Evolutionary conservation across 2,113 vertebrate genomes (phyloP).

Genomic region (Sceloporus undulatus): DNA sequence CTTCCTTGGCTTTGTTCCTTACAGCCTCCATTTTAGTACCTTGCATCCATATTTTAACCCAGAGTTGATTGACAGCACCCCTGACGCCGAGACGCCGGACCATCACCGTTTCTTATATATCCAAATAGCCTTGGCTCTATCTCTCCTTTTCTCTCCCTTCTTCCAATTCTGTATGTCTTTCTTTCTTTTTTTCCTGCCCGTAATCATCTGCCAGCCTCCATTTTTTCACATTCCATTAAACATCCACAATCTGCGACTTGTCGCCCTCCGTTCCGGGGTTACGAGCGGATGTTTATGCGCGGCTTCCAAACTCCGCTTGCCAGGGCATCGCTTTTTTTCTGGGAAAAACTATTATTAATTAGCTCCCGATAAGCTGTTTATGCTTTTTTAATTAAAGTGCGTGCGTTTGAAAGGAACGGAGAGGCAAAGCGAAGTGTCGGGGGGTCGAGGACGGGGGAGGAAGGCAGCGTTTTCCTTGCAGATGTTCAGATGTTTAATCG

Average conservation of each 20-base stretch:
- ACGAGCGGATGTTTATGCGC: slow-evolving; percentile 52
- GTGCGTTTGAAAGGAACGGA: slow-evolving; percentile 50
- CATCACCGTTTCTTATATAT: too few relatives aligned
- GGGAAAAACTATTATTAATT: slow-evolving; percentile 60
- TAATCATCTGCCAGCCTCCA: not conserved
- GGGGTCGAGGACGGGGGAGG: slow-evolving; percentile 36
- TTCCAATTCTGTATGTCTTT: not conserved
- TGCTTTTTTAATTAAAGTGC: slow-evolving; percentile 75
- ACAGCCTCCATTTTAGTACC: too few relatives aligned
- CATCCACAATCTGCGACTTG: slow-evolving; percentile 2
- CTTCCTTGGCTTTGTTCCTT: too few relatives aligned
- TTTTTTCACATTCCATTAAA: not conserved
- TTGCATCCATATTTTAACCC: too few relatives aligned
- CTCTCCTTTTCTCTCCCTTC: too few relatives aligned
- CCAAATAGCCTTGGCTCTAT: too few relatives aligned
- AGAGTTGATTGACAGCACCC: too few relatives aligned
- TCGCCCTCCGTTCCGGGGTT: slow-evolving; percentile 51
- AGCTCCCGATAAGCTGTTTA: slow-evolving; percentile 74
- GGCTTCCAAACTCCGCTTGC: slow-evolving; percentile 52
- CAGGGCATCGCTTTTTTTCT: slow-evolving; percentile 58
- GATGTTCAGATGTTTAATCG: slow-evolving; percentile 2
- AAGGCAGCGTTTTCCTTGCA: slow-evolving; percentile 28
- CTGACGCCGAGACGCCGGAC: too few relatives aligned
- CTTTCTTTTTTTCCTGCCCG: fast-evolving
- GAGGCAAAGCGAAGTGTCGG: slow-evolving; percentile 45